Base-by-base conservation (phyloP, 2,113 vertebrate genomes). In the Ibidorhyncha struthersii region DNA sequence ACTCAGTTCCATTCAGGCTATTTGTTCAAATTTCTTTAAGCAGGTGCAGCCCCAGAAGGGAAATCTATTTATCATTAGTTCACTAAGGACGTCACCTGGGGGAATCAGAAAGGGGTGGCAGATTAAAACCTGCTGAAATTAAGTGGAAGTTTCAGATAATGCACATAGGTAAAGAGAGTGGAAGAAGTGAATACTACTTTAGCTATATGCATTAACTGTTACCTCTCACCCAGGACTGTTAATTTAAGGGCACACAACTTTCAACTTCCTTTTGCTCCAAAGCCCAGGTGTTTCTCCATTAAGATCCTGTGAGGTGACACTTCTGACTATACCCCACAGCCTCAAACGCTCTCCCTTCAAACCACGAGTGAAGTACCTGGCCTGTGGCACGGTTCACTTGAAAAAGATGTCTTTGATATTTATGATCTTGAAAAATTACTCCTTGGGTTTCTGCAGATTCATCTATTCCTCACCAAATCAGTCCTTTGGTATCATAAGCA, bases 151-250 rank as follows among this genome's bases (percentile, higher is more conserved):
- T 71, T 45, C 83, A 38, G 14, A 34, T 90, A 15, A 40, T 15
- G 5, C 29, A 59, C 0, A 0, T 12, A 83, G n/a, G 19, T 83
- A 69, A 93, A 56, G 0, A 26, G 32, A 58, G 69, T 8, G 2
- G 53, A 71, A 78, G 17, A 82, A 83, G 83, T 6, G 1, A 5
- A 6, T 58, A 9, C 12, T 76, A 22, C 32, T 89, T 63, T 6
- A 34, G 23, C 18, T 47, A n/a, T 17, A 23, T 43, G 17, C 26
- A 32, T 36, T 20, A 74, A 38, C 27, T 5, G 2, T 14, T 15
- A 27, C 11, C 9, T 91, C n/a, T 82, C 22, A 50, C 49, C 22
- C 8, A 30, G 5, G 10, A 38, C 12, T 40, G 16, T 14, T 71
- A 18, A 52, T 76, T 65, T 61, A 69, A 90, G 19, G n/a, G 52